A percentile compares a stretch with the other conserved stretches of the same genome.
Conservation (phyloP, 1,140 invertebrate species). For the Apis laboriosa region DNA sequence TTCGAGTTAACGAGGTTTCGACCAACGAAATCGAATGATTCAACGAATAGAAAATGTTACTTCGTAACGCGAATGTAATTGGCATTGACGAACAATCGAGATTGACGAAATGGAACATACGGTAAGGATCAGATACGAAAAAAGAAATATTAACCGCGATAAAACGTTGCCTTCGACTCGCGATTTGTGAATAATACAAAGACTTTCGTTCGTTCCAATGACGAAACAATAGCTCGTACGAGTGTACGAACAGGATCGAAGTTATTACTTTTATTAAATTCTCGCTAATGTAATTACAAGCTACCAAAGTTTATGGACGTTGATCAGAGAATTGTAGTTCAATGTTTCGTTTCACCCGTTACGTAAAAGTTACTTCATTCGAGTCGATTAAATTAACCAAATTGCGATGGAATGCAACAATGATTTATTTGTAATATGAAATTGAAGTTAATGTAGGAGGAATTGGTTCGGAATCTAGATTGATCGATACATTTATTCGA, state of each 20-base stretch:
- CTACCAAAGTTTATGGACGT: not conserved
- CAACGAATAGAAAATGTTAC: not conserved
- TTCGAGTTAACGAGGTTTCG: not conserved
- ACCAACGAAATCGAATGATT: not conserved
- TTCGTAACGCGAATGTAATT: constrained; percentile 7
- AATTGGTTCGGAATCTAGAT: not conserved
- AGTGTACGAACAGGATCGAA: not conserved
- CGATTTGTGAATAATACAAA: not conserved
- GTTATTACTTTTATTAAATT: constrained; percentile 1
- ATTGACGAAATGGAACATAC: not conserved
- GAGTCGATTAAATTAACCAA: not conserved
- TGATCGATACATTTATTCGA: not conserved
- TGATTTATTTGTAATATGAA: not conserved
- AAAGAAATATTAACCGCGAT: no score
- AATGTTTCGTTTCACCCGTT: not conserved
- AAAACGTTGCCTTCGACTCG: not conserved
- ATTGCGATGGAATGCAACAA: no score
- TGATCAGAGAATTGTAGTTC: not conserved
- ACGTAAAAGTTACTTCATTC: not conserved
- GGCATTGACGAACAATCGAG: not conserved
- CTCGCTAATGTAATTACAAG: not conserved
- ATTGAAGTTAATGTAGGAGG: not conserved
- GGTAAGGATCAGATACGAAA: not conserved
- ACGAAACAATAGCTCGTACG: not conserved
- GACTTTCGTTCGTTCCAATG: not conserved